These are phyloP conservation scores for Globodera rostochiensis DNA, from an alignment of 1,140 invertebrate species.

Conservation along the genomic window DNA sequence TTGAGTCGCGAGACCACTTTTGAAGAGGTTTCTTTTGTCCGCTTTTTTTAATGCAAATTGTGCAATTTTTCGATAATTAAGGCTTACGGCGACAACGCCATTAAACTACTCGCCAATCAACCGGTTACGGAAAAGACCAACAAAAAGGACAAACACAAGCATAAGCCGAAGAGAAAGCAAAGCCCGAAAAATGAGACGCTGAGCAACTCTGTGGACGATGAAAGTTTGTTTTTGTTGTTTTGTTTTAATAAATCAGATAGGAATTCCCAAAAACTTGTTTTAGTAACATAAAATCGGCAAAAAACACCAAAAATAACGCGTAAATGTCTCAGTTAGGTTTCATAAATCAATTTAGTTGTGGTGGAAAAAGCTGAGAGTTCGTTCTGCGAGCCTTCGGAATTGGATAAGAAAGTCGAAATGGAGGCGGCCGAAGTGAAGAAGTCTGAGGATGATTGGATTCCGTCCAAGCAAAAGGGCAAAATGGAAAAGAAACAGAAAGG, in stretches of 20 bases:
- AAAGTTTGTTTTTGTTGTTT: neutral
- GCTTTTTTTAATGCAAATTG: neutral
- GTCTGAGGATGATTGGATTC: neutral
- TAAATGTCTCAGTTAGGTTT: no score
- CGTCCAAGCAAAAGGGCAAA: neutral
- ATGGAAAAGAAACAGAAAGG: neutral
- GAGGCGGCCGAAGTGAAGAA: neutral
- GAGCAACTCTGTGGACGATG: neutral
- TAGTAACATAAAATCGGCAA: no score
- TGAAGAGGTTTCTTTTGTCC: constrained; percentile 16
- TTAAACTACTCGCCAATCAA: constrained; percentile 25
- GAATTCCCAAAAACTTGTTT: no score
- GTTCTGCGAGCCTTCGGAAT: neutral
- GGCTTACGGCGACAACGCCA: constrained; percentile 20
- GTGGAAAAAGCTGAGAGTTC: neutral
- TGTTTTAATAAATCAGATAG: neutral
- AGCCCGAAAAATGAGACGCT: constrained; percentile 13
- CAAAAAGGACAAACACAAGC: constrained; percentile 28
- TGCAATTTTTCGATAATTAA: neutral
- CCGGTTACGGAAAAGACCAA: constrained; percentile 25
- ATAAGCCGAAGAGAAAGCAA: constrained; percentile 28
- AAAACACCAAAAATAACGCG: no score
- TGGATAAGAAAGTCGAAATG: neutral
- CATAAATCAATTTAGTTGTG: neutral
- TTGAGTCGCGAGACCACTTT: constrained; percentile 22